phyloP scores from a whole-genome alignment of 2,888 invertebrate genomes.

The Dynastes tityus region DNA sequence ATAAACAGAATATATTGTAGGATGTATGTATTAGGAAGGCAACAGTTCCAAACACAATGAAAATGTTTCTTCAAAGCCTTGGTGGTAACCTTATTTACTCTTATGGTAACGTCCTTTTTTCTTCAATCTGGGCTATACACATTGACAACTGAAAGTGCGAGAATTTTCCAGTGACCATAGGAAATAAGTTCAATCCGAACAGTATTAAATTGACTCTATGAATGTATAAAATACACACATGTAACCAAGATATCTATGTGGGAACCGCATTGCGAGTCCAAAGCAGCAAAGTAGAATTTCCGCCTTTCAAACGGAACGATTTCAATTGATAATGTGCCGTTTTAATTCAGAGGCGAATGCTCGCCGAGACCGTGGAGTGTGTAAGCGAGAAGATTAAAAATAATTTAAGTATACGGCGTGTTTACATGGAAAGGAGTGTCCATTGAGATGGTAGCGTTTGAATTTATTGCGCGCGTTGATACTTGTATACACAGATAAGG shows the following conservation, averaged over 20 bases:
- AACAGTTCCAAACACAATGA: too few relatives aligned
- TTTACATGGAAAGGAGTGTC: slow-evolving; percentile 65
- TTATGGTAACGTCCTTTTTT: too few relatives aligned
- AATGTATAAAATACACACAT: too few relatives aligned
- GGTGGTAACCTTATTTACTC: too few relatives aligned
- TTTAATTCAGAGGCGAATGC: slow-evolving; percentile 30
- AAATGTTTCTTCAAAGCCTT: too few relatives aligned
- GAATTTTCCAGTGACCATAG: too few relatives aligned
- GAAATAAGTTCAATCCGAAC: too few relatives aligned
- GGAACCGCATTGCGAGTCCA: neutral
- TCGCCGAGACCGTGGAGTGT: neutral
- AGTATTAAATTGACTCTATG: neutral
- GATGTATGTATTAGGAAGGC: too few relatives aligned
- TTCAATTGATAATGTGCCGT: slow-evolving; percentile 29
- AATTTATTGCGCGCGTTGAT: slow-evolving; percentile 67
- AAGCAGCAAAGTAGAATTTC: slow-evolving; percentile 7
- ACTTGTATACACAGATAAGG: slow-evolving; percentile 68
- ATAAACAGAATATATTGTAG: too few relatives aligned
- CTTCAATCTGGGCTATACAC: too few relatives aligned
- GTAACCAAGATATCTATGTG: too few relatives aligned
- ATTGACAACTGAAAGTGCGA: too few relatives aligned
- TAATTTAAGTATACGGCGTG: slow-evolving; percentile 53
- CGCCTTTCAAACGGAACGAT: slow-evolving; percentile 27
- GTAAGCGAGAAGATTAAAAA: slow-evolving; percentile 38
- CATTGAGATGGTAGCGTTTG: slow-evolving; percentile 65